Evolutionary conservation across 2,797 vertebrate species (phyloP).

Genomic region (Ceyx erithaca): DNA sequence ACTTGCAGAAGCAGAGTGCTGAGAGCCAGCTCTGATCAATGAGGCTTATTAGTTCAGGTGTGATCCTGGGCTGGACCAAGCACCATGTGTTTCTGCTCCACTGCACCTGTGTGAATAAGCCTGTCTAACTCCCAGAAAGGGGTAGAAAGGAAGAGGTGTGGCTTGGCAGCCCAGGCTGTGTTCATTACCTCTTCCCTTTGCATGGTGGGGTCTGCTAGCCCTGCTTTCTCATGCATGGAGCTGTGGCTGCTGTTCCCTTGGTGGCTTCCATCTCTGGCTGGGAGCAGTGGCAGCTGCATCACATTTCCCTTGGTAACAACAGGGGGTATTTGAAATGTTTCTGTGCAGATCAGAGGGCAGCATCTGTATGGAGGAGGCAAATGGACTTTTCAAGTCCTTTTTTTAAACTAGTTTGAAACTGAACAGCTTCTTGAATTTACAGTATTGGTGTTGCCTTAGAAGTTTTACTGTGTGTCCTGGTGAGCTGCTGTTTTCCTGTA

Average conservation of each 20-base stretch:
- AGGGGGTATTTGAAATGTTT: not conserved
- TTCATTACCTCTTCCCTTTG: not conserved
- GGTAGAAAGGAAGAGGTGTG: fast-evolving
- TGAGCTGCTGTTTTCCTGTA: not conserved
- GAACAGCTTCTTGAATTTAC: not conserved
- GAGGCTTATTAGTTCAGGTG: slow-evolving; percentile 59
- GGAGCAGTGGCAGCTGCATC: not conserved
- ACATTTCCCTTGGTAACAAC: not conserved
- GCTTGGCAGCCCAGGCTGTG: not conserved
- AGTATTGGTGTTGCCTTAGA: not conserved
- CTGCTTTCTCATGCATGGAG: fast-evolving
- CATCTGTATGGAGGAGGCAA: not conserved
- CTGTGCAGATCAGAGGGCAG: not conserved
- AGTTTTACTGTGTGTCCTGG: not conserved
- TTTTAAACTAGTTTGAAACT: not conserved
- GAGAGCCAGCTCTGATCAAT: slow-evolving; percentile 42
- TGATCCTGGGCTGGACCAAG: not conserved
- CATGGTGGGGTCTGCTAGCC: not conserved
- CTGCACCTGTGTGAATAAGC: slow-evolving; percentile 33
- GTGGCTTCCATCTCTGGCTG: not conserved
- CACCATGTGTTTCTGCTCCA: slow-evolving; percentile 36
- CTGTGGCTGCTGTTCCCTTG: fast-evolving
- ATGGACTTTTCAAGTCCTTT: not conserved
- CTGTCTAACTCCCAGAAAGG: not conserved
- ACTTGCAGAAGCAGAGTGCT: slow-evolving; percentile 27